phyloP scores from a whole-genome alignment of 2,888 invertebrate species.

The Lasioglossum zephyrum region DNA sequence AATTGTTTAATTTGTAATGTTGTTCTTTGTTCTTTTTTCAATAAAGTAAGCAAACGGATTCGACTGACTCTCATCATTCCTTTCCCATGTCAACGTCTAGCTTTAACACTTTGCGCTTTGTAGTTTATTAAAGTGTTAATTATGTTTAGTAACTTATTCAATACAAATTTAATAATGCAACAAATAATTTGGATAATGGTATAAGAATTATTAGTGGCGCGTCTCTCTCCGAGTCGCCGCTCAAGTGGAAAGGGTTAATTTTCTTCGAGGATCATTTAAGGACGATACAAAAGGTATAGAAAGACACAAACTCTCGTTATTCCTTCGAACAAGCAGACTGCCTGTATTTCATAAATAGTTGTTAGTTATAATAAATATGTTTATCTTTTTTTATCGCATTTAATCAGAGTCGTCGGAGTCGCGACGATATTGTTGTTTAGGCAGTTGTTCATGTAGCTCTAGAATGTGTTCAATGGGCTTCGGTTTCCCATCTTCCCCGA shows the following conservation, averaged over 20 bases:
- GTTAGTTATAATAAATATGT: slow-evolving; percentile 15
- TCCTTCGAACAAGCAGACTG: background rate
- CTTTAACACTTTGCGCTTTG: background rate
- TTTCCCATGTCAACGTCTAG: background rate
- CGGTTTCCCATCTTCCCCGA: slow-evolving; percentile 96
- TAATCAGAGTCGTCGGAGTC: slow-evolving; percentile 72
- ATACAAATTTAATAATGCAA: no score
- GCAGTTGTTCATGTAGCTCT: slow-evolving; percentile 90
- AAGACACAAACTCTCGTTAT: background rate
- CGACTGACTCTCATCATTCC: background rate
- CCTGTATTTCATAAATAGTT: slow-evolving; percentile 38
- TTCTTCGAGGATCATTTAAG: background rate
- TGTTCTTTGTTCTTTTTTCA: slow-evolving; percentile 84
- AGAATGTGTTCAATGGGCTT: slow-evolving; percentile 94
- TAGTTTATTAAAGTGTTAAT: no score
- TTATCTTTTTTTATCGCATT: slow-evolving; percentile 12
- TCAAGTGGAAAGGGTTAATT: background rate
- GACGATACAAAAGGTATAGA: background rate
- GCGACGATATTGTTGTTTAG: slow-evolving; percentile 85
- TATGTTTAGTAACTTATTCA: no score
- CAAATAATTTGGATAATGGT: no score
- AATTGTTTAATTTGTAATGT: slow-evolving; percentile 84
- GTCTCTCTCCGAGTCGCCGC: no score
- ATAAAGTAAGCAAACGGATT: slow-evolving; percentile 81
- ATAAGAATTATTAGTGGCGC: no score